These are phyloP conservation scores for Halictus ligatus DNA, from an alignment of 2,888 invertebrate species.

Conservation along the genomic window DNA sequence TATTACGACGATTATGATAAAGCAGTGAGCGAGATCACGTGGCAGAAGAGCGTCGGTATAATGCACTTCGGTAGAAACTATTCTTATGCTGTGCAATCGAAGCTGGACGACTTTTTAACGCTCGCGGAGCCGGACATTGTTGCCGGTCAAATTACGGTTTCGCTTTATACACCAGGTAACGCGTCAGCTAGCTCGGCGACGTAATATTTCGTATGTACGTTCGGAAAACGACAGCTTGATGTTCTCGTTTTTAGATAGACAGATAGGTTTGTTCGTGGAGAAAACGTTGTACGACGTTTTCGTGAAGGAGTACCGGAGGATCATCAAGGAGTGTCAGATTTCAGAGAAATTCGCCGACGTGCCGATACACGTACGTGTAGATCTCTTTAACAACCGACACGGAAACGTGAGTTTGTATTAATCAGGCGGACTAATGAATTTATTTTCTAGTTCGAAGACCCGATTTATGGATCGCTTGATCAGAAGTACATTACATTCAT, in stretches of 20 bases:
- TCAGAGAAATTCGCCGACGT: constrained; percentile 86
- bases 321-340: constrained; percentile 88
- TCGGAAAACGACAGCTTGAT: neutral
- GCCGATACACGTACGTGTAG: constrained; percentile 85
- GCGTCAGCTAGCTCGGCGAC: too few species aligned
- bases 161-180: constrained; percentile 90
- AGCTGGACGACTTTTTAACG: constrained; percentile 85
- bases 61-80: constrained; percentile 91
- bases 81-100: constrained; percentile 87
- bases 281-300: constrained; percentile 89
- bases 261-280: constrained; percentile 91
- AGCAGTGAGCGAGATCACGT: constrained; percentile 86
- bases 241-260: constrained; percentile 88
- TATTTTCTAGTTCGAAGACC: constrained; percentile 87
- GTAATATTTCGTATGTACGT: neutral
- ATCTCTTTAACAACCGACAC: neutral
- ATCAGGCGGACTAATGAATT: constrained; percentile 32
- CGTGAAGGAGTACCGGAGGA: constrained; percentile 87
- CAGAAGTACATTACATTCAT: constrained; percentile 92
- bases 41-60: constrained; percentile 87
- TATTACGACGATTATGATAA: constrained; percentile 85
- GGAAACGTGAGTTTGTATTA: neutral
- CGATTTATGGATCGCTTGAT: constrained; percentile 89
- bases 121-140: constrained; percentile 83
- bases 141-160: constrained; percentile 87